Conservation (phyloP, 2,888 invertebrate genomes). For the Nomada goodeniana region DNA sequence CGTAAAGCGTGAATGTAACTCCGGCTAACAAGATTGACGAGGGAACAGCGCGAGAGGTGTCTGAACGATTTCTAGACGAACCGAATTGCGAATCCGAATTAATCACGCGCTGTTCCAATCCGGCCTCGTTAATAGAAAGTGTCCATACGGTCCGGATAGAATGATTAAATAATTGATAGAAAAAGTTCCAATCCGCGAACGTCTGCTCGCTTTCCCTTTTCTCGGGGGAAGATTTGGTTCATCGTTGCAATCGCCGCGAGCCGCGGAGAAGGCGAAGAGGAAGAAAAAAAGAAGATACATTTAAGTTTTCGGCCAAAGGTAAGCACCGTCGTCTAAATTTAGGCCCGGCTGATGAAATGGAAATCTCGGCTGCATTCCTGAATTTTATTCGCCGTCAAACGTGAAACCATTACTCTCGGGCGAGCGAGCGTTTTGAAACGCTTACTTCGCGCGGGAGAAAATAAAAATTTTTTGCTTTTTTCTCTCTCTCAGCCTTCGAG, state of each 20-base stretch:
- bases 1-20: constrained; percentile 49
- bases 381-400: not conserved
- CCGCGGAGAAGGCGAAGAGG: not conserved
- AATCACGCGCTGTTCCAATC: not conserved
- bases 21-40: constrained; percentile 29
- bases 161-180: constrained; percentile 33
- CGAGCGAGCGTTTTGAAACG: too few species aligned
- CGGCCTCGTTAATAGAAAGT: constrained; percentile 17
- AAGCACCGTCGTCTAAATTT: not conserved
- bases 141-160: not conserved
- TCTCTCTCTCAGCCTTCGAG: not conserved
- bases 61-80: constrained; percentile 7
- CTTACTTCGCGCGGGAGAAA: not conserved
- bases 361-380: constrained; percentile 24
- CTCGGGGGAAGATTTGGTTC: too few species aligned
- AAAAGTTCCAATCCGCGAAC: constrained; percentile 10
- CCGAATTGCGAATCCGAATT: not conserved
- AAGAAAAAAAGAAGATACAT: too few species aligned
- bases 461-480: not conserved
- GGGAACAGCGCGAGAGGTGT: constrained; percentile 5
- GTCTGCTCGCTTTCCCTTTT: constrained; percentile 16
- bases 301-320: too few species aligned
- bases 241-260: not conserved
- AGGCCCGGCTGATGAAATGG: not conserved
- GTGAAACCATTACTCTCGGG: not conserved